Conservation (phyloP, 2,888 invertebrate genomes). For the Furcula furcula region DNA sequence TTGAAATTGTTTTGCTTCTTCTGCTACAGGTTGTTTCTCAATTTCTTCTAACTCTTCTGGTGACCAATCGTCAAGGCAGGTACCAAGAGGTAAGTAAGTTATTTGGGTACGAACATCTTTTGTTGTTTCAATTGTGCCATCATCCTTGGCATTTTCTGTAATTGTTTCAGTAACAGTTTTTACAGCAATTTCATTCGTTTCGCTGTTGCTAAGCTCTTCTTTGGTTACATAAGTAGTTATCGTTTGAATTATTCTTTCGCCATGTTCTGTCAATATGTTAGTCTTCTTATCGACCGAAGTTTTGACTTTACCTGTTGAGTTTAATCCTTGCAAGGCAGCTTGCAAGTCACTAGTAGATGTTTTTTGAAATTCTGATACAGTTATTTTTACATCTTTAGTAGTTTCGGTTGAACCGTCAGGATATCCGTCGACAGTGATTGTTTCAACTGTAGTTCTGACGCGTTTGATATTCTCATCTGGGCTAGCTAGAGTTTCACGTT, state of each 20-base stretch:
- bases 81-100: slow-evolving; percentile 71
- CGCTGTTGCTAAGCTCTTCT: slow-evolving; percentile 64
- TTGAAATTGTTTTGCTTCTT: slow-evolving; percentile 40
- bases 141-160: slow-evolving; percentile 64
- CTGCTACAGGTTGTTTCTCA: slow-evolving; percentile 48
- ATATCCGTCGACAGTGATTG: slow-evolving; percentile 68
- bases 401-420: slow-evolving; percentile 81
- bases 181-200: slow-evolving; percentile 66
- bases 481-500: slow-evolving; percentile 72
- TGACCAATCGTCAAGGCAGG: slow-evolving; percentile 70
- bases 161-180: slow-evolving; percentile 73
- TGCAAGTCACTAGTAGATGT: slow-evolving; percentile 69
- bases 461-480: slow-evolving; percentile 77
- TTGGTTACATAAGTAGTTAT: slow-evolving; percentile 68
- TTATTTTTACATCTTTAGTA: slow-evolving; percentile 77
- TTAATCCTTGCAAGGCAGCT: slow-evolving; percentile 67
- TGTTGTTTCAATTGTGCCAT: slow-evolving; percentile 70
- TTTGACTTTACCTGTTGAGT: slow-evolving; percentile 68
- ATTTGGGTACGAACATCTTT: slow-evolving; percentile 76
- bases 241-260: slow-evolving; percentile 67
- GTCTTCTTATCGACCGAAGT: slow-evolving; percentile 73
- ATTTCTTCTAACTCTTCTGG: slow-evolving; percentile 69
- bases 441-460: slow-evolving; percentile 81
- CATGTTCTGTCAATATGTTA: slow-evolving; percentile 68
- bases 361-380: slow-evolving; percentile 74